These are phyloP conservation scores for Andricus quercusramuli DNA, from an alignment of 2,888 invertebrate species.

Conservation along the genomic window DNA sequence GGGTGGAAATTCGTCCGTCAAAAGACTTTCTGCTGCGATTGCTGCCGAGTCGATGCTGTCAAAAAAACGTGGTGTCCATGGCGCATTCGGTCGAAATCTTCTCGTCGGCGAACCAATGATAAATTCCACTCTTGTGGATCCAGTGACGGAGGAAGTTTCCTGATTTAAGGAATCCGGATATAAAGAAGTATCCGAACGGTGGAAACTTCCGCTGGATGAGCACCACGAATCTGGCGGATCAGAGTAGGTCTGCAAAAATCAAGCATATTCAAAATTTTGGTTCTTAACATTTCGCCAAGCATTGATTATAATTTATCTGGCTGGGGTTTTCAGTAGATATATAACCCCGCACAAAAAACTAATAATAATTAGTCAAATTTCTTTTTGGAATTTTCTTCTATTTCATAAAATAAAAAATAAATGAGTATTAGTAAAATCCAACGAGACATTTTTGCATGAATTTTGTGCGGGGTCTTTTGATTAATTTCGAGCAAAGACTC, in stretches of 20 bases:
- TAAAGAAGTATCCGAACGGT: constrained; percentile 72
- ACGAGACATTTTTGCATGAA: too few relatives aligned
- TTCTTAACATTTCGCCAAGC: background rate
- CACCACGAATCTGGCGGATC: constrained; percentile 75
- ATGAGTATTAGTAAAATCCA: too few relatives aligned
- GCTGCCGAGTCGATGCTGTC: constrained; percentile 84
- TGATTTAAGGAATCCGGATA: constrained; percentile 81
- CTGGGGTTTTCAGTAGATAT: background rate
- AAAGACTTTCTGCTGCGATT: constrained; percentile 71
- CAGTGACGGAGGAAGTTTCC: constrained; percentile 76
- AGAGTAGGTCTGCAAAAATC: constrained; percentile 46
- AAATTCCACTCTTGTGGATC: constrained; percentile 81
- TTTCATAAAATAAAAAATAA: too few relatives aligned
- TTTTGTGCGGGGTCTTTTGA: background rate
- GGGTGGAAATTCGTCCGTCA: constrained; percentile 78
- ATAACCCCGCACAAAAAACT: background rate
- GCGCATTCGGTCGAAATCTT: constrained; percentile 78
- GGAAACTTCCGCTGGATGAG: constrained; percentile 69
- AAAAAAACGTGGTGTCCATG: constrained; percentile 80
- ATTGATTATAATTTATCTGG: background rate
- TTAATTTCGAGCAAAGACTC: background rate
- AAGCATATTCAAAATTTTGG: background rate
- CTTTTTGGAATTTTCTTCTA: too few relatives aligned
- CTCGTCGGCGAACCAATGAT: constrained; percentile 75
- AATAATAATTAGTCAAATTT: too few relatives aligned